Evolutionary conservation across 2,113 vertebrate species (phyloP).

Genomic region (Crotalus viridis): DNA sequence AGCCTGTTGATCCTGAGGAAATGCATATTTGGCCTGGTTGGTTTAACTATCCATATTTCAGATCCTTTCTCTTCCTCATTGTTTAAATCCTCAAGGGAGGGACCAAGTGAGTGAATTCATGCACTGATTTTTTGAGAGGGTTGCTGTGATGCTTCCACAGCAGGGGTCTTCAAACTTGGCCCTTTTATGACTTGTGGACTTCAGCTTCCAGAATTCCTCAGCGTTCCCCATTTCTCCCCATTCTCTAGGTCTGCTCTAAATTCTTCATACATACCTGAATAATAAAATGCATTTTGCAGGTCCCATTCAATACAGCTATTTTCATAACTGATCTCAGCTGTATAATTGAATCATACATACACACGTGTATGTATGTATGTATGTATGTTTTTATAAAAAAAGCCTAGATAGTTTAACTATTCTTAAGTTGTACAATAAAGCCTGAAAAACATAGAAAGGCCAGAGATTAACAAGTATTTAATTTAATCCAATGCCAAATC

Average conservation of each 20-base stretch:
- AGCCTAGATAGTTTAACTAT: neutral
- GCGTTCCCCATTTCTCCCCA: neutral
- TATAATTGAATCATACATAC: neutral
- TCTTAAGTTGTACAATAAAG: neutral
- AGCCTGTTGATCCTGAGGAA: neutral
- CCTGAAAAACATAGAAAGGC: conserved; percentile 12
- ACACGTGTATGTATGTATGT: no score
- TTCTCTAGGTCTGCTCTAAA: neutral
- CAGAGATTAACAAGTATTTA: conserved; percentile 34
- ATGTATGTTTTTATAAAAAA: neutral
- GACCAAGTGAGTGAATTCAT: neutral
- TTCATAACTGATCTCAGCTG: neutral
- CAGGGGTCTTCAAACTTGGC: no score
- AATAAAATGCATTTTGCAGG: neutral
- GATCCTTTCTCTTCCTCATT: neutral
- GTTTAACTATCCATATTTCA: neutral
- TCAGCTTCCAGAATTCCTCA: no score
- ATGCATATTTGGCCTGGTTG: neutral
- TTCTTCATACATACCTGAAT: conserved; percentile 2
- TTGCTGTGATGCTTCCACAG: neutral
- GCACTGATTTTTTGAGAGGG: neutral
- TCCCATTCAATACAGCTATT: neutral
- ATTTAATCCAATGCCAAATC: conserved; percentile 7
- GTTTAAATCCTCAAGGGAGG: neutral
- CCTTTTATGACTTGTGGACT: no score